phyloP scores from a whole-genome alignment of 2,797 vertebrate species.

The Hydrolagus colliei region DNA sequence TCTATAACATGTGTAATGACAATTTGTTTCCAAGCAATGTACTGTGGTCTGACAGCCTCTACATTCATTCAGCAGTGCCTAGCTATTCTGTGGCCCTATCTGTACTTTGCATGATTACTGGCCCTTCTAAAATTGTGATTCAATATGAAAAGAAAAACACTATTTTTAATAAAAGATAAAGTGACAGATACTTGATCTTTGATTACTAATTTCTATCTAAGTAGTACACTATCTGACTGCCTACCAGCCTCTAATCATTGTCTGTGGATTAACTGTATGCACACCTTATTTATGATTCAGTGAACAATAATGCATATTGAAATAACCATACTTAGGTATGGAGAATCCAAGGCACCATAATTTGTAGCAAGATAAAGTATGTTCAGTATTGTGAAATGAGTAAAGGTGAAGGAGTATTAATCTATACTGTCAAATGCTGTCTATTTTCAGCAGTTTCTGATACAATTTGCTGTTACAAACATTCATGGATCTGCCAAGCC shows the following conservation, averaged over 20 bases:
- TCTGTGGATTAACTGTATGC: not conserved
- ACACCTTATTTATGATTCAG: not conserved
- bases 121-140: not conserved
- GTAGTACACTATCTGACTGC: not conserved
- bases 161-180: not conserved
- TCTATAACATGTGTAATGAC: not conserved
- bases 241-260: not conserved
- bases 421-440: no score
- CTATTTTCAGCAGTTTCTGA: no score
- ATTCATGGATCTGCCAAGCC: no score
- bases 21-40: slow-evolving; percentile 6
- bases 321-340: not conserved
- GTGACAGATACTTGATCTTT: not conserved
- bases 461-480: no score
- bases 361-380: not conserved
- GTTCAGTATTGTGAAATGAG: no score
- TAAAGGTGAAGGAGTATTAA: no score
- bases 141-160: not conserved
- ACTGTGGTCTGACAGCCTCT: not conserved
- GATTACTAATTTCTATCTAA: not conserved
- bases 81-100: not conserved
- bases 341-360: not conserved
- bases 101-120: not conserved
- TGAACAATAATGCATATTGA: not conserved
- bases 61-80: not conserved